Evolutionary conservation across 2,888 invertebrate species (phyloP), one percentile per base, ranked within the genome.

Genomic region (Marasmarcha lunaedactyla): DNA sequence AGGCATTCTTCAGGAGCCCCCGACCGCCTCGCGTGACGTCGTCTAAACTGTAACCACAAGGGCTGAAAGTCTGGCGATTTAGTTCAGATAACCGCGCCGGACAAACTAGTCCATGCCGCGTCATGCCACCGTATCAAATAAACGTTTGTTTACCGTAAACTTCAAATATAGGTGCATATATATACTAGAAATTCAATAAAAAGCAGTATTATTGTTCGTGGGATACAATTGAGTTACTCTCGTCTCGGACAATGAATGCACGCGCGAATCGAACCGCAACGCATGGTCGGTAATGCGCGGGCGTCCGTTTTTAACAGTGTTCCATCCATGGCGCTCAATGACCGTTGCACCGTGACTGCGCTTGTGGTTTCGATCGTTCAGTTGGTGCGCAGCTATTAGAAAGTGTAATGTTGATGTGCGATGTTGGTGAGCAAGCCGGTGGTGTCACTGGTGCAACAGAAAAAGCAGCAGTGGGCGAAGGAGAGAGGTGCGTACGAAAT

Each of bases 401-500:
- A 78, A 79, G 77, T 78, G 78, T 66, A 40, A 63, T 64, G 68
- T 61, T 62, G 65, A 52, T 48, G 70, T 73, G 79, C 76, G 71
- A 81, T 81, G 83, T 71, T 81, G 76, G 78, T 81, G 65, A 71
- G 73, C 66, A 79, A 79, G 64, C 73, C 73, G 55, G 68, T 73
- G 55, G 68, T 72, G 55, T 89, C 93, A 49, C 81, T 94, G 65
- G 86, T 95, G 58, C 94, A 96, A 84, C 89, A 92, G 78, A 96
- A 96, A 78, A 90, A 91, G 71, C 86, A 91, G 61, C 95, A 97
- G 88, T 96, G 96, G 96, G 95, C 94, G 54, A 89, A 87, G 72
- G 96, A 97, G 85, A 88, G 90, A 88, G 95, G 96, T 95, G 84
- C 63, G 79, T 76, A 71, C 36, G 42, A 14, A 27, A 5, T 20